These are phyloP conservation scores for Reinhardtius hippoglossoides DNA, from an alignment of 2,113 vertebrate genomes.

Conservation along the genomic window DNA sequence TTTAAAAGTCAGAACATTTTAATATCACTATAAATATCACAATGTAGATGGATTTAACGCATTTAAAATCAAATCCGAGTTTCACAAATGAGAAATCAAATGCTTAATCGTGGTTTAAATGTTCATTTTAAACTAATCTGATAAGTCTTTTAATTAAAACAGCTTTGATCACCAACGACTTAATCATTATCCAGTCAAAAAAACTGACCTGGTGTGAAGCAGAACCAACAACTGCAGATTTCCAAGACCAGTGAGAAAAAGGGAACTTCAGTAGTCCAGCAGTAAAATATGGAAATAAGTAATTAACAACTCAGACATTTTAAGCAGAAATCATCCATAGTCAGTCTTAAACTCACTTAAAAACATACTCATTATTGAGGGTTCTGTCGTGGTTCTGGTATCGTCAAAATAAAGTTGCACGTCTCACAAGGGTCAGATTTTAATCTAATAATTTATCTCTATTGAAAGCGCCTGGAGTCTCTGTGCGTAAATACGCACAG, in stretches of 20 bases:
- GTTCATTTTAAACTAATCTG: not conserved
- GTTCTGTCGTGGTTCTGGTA: not conserved
- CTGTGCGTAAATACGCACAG: slow-evolving; percentile 18
- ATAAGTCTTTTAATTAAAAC: not conserved
- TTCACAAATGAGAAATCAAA: too few species aligned
- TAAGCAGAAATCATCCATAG: not conserved
- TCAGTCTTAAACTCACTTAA: not conserved
- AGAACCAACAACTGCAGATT: not conserved
- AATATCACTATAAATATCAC: too few species aligned
- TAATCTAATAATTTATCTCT: not conserved
- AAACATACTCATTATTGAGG: not conserved
- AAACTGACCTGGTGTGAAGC: not conserved
- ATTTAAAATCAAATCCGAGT: not conserved
- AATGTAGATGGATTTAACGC: not conserved
- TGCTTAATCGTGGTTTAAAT: not conserved
- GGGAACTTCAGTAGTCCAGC: rapidly evolving
- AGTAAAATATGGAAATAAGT: not conserved
- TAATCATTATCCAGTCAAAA: not conserved
- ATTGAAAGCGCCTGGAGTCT: not conserved
- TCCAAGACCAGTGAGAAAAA: not conserved
- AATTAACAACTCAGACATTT: not conserved
- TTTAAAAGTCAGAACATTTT: too few species aligned
- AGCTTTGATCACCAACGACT: not conserved
- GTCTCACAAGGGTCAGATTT: not conserved
- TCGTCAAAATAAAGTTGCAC: not conserved